Evolutionary conservation across 2,888 invertebrate genomes (phyloP), one percentile per base, ranked within the genome.

Genomic region (Alviniconcha strummeri): DNA sequence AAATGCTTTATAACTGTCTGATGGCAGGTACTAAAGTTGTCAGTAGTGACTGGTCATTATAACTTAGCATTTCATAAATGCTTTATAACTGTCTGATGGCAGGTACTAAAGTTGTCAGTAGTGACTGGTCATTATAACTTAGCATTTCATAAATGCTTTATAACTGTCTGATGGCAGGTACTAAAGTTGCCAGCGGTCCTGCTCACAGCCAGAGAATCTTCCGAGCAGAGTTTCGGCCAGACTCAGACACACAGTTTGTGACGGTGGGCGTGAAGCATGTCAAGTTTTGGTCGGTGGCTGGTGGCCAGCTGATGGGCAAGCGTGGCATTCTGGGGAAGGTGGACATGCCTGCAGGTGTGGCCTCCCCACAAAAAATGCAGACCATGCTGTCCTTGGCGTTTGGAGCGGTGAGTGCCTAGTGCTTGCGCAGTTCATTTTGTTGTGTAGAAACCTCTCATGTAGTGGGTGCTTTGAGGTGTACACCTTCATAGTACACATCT

Each of bases 241-340:
- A 94, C 88, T 93, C 93, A 1, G 93, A 94, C 88, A 92, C 90
- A 67, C 91, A 91, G 81, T 88, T 94, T 64, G 92, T 94, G 19
- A 93, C 93, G 54, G 93, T 93, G 64, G 94, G 94, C 5, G 91
- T 93, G 11, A 94, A 94, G 87, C 94, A 94, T 87, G 93, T 94
- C 88, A 94, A 94, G 89, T 94, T 94, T 89, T 94, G 94, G 94
- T 91, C 91, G 54, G 93, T 94, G 84, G 90, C 93, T 84, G 94
- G 94, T 90, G 88, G 92, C 85, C 89, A 93, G 87, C 86, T 94
- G 67, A 85, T 93, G 17, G 89, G 92, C 55, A 93, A 92, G 86
- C 89, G 91, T 74, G 93, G 91, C 17, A 89, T 92, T 60, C 86
- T 93, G 54, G 90, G 90, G 13, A 80, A 84, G 19, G 89, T 88